These are phyloP conservation scores for Pteronura brasiliensis DNA, from an alignment of 2,113 vertebrate genomes.

Conservation along the genomic window DNA sequence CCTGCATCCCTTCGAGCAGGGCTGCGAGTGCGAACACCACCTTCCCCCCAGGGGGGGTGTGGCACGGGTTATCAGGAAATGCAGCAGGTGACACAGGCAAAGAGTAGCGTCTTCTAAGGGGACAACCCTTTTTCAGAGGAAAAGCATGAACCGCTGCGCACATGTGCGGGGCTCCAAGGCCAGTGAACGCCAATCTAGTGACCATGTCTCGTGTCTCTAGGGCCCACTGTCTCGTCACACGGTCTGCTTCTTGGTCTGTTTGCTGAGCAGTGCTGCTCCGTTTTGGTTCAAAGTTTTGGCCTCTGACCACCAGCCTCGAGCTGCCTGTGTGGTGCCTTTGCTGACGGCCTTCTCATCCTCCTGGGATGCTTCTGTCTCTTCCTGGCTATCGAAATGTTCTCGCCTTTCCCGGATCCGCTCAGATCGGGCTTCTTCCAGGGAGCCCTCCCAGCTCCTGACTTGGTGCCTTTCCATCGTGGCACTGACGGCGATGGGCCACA, in stretches of 20 bases:
- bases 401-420: not conserved
- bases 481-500: fast-evolving
- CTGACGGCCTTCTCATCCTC: fast-evolving
- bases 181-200: not conserved
- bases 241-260: not conserved
- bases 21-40: fast-evolving
- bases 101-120: not conserved
- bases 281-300: not conserved
- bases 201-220: not conserved
- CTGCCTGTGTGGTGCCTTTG: not conserved
- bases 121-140: not conserved
- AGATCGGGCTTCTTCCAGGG: fast-evolving
- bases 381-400: not conserved
- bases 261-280: fast-evolving
- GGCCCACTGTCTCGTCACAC: fast-evolving
- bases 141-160: not conserved
- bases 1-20: not conserved
- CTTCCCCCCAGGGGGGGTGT: fast-evolving
- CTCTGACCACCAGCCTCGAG: not conserved
- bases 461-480: not conserved
- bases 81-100: fast-evolving
- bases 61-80: fast-evolving
- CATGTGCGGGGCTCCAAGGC: not conserved
- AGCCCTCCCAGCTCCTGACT: not conserved
- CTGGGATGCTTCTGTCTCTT: fast-evolving